Evolutionary conservation across 2,888 invertebrate genomes (phyloP).

Genomic region (Acanthosoma haemorrhoidale): DNA sequence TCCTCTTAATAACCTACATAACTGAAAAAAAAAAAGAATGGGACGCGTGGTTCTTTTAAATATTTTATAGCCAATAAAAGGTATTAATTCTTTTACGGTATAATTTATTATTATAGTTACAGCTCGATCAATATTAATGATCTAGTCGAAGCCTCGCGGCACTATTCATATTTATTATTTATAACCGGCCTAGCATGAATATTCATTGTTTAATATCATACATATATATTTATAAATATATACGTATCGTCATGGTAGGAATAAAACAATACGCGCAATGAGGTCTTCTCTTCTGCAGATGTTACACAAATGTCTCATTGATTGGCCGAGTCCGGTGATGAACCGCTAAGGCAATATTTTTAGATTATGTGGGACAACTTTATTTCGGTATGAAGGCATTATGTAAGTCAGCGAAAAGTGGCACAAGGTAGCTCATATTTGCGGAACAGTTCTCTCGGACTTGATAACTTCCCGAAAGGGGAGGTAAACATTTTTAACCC

Average conservation of each 20-base stretch:
- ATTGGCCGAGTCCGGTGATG: too few relatives aligned
- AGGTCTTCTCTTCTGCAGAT: too few relatives aligned
- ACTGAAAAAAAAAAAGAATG: neutral
- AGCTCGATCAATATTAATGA: neutral
- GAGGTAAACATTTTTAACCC: neutral
- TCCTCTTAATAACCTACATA: conserved; percentile 23
- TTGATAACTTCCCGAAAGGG: neutral
- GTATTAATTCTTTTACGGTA: neutral
- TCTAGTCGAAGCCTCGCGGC: neutral
- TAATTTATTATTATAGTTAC: neutral
- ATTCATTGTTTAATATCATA: neutral
- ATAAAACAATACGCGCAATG: too few relatives aligned
- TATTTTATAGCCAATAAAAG: neutral
- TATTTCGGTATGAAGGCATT: neutral
- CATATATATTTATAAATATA: too few relatives aligned
- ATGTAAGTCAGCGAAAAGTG: conserved; percentile 8
- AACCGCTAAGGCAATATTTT: neutral
- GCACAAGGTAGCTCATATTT: neutral
- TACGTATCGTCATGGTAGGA: too few relatives aligned
- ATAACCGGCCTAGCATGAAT: neutral
- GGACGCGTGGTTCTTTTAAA: neutral
- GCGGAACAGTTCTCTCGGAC: neutral
- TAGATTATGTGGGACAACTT: neutral
- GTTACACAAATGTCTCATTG: too few relatives aligned
- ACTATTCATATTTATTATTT: neutral